These are phyloP conservation scores for Pinctada fucata DNA, from an alignment of 2,888 invertebrate genomes.

Conservation along the genomic window DNA sequence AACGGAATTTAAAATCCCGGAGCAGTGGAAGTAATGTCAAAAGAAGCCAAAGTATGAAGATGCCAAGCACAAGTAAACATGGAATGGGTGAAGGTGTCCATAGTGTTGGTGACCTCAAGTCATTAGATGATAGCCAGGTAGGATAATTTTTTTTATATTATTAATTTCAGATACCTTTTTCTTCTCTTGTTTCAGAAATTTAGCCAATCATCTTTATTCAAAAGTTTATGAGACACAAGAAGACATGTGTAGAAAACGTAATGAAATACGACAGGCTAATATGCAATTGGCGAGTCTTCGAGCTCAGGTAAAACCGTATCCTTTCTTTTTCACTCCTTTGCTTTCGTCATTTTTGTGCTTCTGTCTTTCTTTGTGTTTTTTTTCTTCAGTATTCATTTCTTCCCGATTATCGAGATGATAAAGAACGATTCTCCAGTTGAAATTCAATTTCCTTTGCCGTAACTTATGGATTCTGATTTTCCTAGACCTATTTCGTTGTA, in stretches of 20 bases:
- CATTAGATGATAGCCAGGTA: slow-evolving; percentile 51
- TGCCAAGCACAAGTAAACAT: background rate
- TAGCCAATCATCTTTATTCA: slow-evolving; percentile 84
- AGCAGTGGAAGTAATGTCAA: slow-evolving; percentile 26
- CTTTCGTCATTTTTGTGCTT: too few species aligned
- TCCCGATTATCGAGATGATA: background rate
- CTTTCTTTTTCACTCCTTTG: too few species aligned
- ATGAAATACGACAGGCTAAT: slow-evolving; percentile 93
- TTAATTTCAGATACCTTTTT: background rate
- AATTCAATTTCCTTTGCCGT: too few species aligned
- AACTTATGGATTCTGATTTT: too few species aligned
- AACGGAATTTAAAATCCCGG: slow-evolving; percentile 29
- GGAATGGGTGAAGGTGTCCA: background rate
- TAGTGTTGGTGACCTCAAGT: background rate
- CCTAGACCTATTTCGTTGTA: too few species aligned
- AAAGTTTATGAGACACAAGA: slow-evolving; percentile 97
- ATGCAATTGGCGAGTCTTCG: slow-evolving; percentile 92
- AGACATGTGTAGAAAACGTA: slow-evolving; percentile 94
- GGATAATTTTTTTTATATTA: slow-evolving; percentile 24
- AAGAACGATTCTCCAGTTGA: too few species aligned
- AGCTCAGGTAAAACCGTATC: slow-evolving; percentile 86
- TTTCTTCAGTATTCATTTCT: background rate
- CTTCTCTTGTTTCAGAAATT: slow-evolving; percentile 66
- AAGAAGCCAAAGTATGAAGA: slow-evolving; percentile 29
- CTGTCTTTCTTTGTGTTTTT: background rate